These are phyloP conservation scores for Lerema accius DNA, from an alignment of 1,140 invertebrate genomes.

Conservation along the genomic window DNA sequence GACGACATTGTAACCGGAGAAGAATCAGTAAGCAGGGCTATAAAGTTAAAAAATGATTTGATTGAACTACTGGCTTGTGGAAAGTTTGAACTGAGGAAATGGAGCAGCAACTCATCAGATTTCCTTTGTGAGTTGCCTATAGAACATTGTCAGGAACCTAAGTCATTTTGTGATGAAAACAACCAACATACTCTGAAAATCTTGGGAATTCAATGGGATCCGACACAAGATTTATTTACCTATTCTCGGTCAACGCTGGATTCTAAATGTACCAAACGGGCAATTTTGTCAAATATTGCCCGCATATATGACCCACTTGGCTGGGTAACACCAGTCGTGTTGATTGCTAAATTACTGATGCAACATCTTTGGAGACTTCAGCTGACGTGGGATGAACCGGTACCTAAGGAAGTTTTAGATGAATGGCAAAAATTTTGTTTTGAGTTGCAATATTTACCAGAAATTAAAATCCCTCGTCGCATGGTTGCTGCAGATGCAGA, in stretches of 20 bases:
- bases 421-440: background rate
- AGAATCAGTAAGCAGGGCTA: background rate
- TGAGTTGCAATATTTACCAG: background rate
- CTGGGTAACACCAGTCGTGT: background rate
- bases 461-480: background rate
- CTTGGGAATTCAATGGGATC: constrained; percentile 19
- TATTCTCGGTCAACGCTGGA: constrained; percentile 4
- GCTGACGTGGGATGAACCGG: background rate
- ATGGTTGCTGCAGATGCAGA: background rate
- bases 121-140: constrained; percentile 2
- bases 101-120: constrained; percentile 14
- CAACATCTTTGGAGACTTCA: background rate
- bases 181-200: constrained; percentile 11
- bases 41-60: constrained; percentile 10
- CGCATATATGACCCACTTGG: constrained; percentile 10
- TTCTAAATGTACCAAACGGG: constrained; percentile 19
- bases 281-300: constrained; percentile 16
- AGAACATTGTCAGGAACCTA: constrained; percentile 5
- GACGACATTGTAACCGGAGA: constrained; percentile 13
- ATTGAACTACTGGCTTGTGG: constrained; percentile 5
- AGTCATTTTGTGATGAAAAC: constrained; percentile 10
- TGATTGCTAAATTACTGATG: constrained; percentile 2
- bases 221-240: constrained; percentile 6
- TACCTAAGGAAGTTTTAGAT: background rate
- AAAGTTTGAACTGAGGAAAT: constrained; percentile 12